Evolutionary conservation across 2,113 vertebrate species (phyloP).

Genomic region (Brachirus orientalis): DNA sequence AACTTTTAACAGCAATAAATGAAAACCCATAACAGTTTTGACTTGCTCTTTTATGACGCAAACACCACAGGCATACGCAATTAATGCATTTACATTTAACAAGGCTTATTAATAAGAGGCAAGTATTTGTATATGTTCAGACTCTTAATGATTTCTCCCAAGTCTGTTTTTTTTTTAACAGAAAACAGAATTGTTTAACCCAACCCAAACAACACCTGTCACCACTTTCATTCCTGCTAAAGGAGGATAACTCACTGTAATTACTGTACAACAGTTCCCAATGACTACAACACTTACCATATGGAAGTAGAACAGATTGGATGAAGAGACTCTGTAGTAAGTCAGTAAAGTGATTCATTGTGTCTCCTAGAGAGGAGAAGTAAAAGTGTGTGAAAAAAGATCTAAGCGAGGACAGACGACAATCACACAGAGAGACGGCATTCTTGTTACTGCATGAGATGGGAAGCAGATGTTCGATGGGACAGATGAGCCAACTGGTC

Average conservation of each 20-base stretch:
- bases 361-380: slow-evolving; percentile 22
- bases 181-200: slow-evolving; percentile 26
- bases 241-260: slow-evolving; percentile 43
- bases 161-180: background rate
- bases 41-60: slow-evolving; percentile 25
- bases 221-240: slow-evolving; percentile 30
- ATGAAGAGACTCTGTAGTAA: slow-evolving; percentile 34
- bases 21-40: slow-evolving; percentile 49
- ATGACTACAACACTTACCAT: slow-evolving; percentile 37
- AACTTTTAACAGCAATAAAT: slow-evolving; percentile 42
- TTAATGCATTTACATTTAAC: too few species aligned
- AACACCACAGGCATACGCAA: too few species aligned
- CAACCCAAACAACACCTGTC: slow-evolving; percentile 23
- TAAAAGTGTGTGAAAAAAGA: slow-evolving; percentile 16
- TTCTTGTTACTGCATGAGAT: slow-evolving; percentile 54
- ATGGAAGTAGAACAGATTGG: slow-evolving; percentile 23
- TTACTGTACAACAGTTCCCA: slow-evolving; percentile 31
- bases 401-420: slow-evolving; percentile 28
- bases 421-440: slow-evolving; percentile 39
- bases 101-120: too few species aligned
- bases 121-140: slow-evolving; percentile 28
- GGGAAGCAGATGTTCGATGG: slow-evolving; percentile 67
- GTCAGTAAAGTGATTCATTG: slow-evolving; percentile 40
- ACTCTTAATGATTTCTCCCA: slow-evolving; percentile 17
- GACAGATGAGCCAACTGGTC: slow-evolving; percentile 50